Conservation (phyloP, 1,140 invertebrate genomes). For the Papilio glaucus region DNA sequence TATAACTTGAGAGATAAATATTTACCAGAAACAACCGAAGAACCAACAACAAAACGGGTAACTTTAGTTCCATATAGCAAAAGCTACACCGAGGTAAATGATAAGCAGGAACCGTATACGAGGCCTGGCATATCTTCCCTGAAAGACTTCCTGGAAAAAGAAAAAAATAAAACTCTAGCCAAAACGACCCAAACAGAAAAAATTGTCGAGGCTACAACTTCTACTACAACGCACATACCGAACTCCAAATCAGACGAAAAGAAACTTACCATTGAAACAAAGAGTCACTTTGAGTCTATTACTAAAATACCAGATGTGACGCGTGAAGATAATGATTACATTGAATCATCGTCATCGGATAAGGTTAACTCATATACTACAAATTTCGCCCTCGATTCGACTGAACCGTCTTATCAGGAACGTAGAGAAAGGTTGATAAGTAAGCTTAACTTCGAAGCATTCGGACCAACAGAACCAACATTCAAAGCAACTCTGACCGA, state of each 20-base stretch:
- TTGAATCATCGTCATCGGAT: slow-evolving; percentile 53
- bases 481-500: slow-evolving; percentile 56
- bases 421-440: slow-evolving; percentile 68
- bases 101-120: slow-evolving; percentile 74
- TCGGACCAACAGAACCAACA: slow-evolving; percentile 55
- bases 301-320: slow-evolving; percentile 72
- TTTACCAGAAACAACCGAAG: slow-evolving; percentile 48
- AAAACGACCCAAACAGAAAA: slow-evolving; percentile 58
- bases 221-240: slow-evolving; percentile 53
- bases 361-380: slow-evolving; percentile 55
- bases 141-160: slow-evolving; percentile 70
- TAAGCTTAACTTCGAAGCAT: slow-evolving; percentile 65
- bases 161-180: slow-evolving; percentile 67
- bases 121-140: slow-evolving; percentile 73
- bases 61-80: slow-evolving; percentile 74
- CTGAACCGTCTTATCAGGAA: slow-evolving; percentile 71
- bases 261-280: slow-evolving; percentile 56
- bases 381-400: slow-evolving; percentile 51
- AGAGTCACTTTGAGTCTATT: slow-evolving; percentile 67
- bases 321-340: slow-evolving; percentile 46
- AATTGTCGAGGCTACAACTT: slow-evolving; percentile 52
- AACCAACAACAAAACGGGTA: slow-evolving; percentile 70
- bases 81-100: slow-evolving; percentile 61
- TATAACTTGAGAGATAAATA: slow-evolving; percentile 72
- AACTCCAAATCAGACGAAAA: slow-evolving; percentile 46